These are phyloP conservation scores for Ischnura elegans DNA, from an alignment of 2,888 invertebrate species.

Conservation along the genomic window DNA sequence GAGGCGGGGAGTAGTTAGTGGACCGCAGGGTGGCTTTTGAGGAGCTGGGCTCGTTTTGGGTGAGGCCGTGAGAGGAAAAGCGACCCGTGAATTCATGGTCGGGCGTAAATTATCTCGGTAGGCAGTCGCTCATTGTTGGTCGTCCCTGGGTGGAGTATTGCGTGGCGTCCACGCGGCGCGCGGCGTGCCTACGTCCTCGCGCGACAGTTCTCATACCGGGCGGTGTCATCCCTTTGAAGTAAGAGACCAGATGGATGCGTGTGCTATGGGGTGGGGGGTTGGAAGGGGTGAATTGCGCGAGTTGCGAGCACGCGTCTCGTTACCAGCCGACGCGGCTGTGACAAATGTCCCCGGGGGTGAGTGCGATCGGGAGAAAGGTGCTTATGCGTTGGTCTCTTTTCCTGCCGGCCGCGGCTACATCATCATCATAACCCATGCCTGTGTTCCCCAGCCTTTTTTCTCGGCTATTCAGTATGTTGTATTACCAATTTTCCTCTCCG, in stretches of 20 bases:
- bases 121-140: background rate
- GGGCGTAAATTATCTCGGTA: slow-evolving; percentile 14
- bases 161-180: background rate
- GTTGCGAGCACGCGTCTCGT: background rate
- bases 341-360: background rate
- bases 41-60: background rate
- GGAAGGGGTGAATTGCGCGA: background rate
- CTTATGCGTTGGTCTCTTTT: no score
- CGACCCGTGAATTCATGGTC: background rate
- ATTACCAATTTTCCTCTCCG: no score
- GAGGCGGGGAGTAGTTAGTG: background rate
- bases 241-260: slow-evolving; percentile 30
- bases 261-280: background rate
- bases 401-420: no score
- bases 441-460: background rate
- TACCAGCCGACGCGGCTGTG: background rate
- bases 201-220: background rate
- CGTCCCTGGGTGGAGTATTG: background rate
- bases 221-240: background rate
- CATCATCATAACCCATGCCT: background rate
- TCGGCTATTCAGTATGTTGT: no score
- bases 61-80: no score
- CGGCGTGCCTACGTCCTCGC: background rate
- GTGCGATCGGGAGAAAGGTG: background rate
- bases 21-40: background rate